phyloP scores from a whole-genome alignment of 2,888 invertebrate genomes.

The Pogonocherus hispidulus region DNA sequence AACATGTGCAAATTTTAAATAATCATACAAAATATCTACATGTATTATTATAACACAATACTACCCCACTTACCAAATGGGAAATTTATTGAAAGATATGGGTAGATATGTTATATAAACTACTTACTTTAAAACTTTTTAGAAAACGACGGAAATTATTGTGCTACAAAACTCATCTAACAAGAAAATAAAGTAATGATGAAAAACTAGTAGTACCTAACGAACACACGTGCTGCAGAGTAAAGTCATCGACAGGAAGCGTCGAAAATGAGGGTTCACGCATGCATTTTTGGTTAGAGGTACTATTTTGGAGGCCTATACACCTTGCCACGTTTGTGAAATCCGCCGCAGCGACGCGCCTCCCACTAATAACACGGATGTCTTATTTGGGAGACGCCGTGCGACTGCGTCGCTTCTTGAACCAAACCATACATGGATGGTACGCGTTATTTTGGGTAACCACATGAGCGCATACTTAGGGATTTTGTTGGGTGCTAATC shows the following conservation, averaged over 20 bases:
- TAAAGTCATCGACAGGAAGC: constrained; percentile 16
- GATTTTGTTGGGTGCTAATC: neutral
- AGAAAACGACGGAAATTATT: too few species aligned
- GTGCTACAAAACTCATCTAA: too few species aligned
- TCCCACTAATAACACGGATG: constrained; percentile 58
- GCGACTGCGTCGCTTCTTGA: constrained; percentile 66
- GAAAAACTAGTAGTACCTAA: neutral
- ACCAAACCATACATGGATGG: constrained; percentile 68
- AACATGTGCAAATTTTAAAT: too few species aligned
- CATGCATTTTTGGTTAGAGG: constrained; percentile 58
- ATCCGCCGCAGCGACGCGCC: constrained; percentile 54
- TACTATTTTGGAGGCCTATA: constrained; percentile 59
- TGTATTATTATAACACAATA: too few species aligned
- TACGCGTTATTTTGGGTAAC: constrained; percentile 64
- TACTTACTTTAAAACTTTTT: too few species aligned
- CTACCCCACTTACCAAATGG: too few species aligned
- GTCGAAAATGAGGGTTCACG: constrained; percentile 33
- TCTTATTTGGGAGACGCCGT: constrained; percentile 68
- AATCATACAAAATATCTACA: too few species aligned
- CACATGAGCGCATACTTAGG: constrained; percentile 46
- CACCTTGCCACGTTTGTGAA: constrained; percentile 58
- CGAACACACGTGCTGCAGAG: constrained; percentile 20
- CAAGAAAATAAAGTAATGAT: too few species aligned
- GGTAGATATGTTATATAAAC: too few species aligned
- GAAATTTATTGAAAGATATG: too few species aligned